Evolutionary conservation across 1,140 invertebrate genomes (phyloP), one percentile per base, ranked within the genome.

Genomic region (Epicauta chinensis): DNA sequence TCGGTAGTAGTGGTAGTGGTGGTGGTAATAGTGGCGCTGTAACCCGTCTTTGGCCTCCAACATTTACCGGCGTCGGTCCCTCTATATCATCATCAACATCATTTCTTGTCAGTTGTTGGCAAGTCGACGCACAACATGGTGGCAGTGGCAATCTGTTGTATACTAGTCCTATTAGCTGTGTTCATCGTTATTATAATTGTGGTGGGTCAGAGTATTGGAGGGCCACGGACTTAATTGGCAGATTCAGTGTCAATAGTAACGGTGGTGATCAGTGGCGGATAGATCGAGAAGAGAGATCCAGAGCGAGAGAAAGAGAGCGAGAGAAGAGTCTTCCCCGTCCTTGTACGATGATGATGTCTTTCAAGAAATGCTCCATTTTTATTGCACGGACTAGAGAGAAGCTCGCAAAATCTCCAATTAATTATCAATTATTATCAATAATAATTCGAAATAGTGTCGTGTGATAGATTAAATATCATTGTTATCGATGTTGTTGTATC

Each of bases 121-220:
- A 42, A 13, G 44, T 39, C 49, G 23, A 32, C 39, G 35, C 15
- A 31, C 55, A 71, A 64, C 55, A 87, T 87, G 84, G 81, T 87
- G 58, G 83, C 83, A 16, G 83, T 87, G 55, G 84, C 83, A 61
- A 85, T 87, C 58, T 86, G 84, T 71, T 86, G 83, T 70, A 84
- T 87, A 59, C 73, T 87, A 47, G 82, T 87, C 56, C 75, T 87
- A 51, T 74, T 87, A 60, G 78, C 81, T 51, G 83, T 86, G 50
- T 87, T 87, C 75, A 86, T 87, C 52, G 76, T 87, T 40, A 77
- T 87, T 63, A 87, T 87, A 69, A 85, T 87, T 55, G 82, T 86
- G 30, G 80, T 86, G 29, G 84, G 84, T 5, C 82, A 86, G 70
- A 79, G 79, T 60, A 81, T 84, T 59, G 75, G 77, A 61, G 58